Base-by-base conservation (phyloP, 1,140 invertebrate genomes). In the Tenebrio molitor region DNA sequence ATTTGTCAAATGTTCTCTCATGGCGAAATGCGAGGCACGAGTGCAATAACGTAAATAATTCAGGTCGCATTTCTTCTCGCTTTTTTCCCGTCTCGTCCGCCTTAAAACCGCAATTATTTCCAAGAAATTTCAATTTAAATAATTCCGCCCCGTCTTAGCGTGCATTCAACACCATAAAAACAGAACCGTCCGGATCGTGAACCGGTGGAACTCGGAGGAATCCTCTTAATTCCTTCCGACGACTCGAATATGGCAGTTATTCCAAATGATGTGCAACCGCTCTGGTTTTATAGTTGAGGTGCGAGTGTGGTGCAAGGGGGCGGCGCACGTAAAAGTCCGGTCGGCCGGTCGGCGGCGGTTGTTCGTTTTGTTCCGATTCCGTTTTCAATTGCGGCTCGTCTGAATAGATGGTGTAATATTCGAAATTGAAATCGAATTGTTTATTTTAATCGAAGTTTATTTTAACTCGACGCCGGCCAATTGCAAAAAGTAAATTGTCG, bases 381-480 rank as follows among this genome's bases (percentile, higher is more conserved):
- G 36, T 66, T 66, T 66, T 66, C 64, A 66, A 66, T 66, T 66
- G 23, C 10, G 19, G n/a, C 21, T 62, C 0, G 53, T 23, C 53
- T 62, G 53, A 25, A 62, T 62, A 23, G 29, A 62, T 62, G n/a
- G 53, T 62, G 29, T 62, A 33, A 62, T 62, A 62, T 62, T 62
- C 21, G 36, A 66, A 66, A 66, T 66, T 66, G 64, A 44, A 66
- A 66, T 66, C n/a, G 64, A 66, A 66, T 66, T 66, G 64, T 66
- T 66, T 66, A 66, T 44, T 66, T 66, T 66, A 66, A 66, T 66
- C 64, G 39, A 66, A 66, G 36, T 66, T 66, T 66, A 66, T 66
- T 66, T 66, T 42, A n/a, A 44, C 64, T 29, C 39, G 10, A 23
- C 8, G 42, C 16, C 14, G 14, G 64, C n/a, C 64, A 44, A 21